Evolutionary conservation across 2,888 invertebrate species (phyloP).

Genomic region (Leucozona laternaria): DNA sequence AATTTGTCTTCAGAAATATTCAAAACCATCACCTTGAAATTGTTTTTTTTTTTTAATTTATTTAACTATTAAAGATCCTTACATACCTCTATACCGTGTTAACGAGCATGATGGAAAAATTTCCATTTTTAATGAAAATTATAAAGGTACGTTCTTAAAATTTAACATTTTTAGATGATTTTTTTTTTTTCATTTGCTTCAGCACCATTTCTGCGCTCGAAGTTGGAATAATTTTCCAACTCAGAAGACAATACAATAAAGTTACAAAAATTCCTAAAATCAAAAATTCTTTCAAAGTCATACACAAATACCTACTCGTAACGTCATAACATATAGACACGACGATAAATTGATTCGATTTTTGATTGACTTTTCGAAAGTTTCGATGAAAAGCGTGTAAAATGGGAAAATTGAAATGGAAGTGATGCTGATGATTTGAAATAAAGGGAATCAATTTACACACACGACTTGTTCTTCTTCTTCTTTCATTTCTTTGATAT

Average conservation of each 20-base stretch:
- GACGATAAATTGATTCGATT: slow-evolving; percentile 22
- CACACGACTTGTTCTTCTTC: neutral
- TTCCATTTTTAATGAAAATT: slow-evolving; percentile 22
- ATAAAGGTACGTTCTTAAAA: neutral
- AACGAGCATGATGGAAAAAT: neutral
- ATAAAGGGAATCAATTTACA: slow-evolving; percentile 21
- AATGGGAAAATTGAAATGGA: slow-evolving; percentile 19
- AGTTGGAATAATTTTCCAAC: neutral
- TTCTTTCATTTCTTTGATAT: neutral
- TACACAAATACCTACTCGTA: too few relatives aligned
- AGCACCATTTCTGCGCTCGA: neutral
- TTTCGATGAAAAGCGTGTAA: neutral
- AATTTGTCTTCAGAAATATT: neutral
- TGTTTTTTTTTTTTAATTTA: neutral
- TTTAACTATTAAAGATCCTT: neutral
- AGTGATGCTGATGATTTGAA: slow-evolving; percentile 29
- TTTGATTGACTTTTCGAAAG: slow-evolving; percentile 27
- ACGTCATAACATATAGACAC: neutral
- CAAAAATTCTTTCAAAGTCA: slow-evolving; percentile 14
- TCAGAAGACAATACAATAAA: neutral
- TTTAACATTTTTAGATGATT: neutral
- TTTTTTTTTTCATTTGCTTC: neutral
- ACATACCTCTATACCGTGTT: neutral
- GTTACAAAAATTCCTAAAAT: neutral
- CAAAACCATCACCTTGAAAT: neutral